phyloP scores from a whole-genome alignment of 2,113 vertebrate species.

The Prochilodus magdalenae region DNA sequence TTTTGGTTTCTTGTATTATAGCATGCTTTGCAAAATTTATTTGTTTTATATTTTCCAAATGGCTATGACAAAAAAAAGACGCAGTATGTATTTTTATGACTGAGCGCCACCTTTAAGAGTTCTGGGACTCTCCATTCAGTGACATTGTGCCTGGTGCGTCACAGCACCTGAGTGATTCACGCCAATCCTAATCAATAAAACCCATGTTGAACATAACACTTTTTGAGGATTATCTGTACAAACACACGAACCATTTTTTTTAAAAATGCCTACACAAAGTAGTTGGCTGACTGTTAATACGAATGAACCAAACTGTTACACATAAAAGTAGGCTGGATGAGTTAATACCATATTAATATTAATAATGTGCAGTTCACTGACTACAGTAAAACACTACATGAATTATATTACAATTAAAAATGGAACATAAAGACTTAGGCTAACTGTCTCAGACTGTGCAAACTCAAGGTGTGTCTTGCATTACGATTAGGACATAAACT shows the following conservation, averaged over 20 bases:
- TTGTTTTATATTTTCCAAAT: slow-evolving; percentile 64
- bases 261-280: neutral
- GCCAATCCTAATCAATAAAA: slow-evolving; percentile 60
- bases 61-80: slow-evolving; percentile 54
- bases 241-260: neutral
- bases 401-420: neutral
- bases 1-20: slow-evolving; percentile 63
- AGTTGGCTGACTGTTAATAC: neutral
- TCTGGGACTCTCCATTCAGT: slow-evolving; percentile 61
- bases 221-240: slow-evolving; percentile 46
- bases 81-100: slow-evolving; percentile 65
- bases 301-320: neutral
- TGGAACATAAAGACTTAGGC: neutral
- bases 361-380: neutral
- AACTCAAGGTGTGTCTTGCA: neutral
- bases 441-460: neutral
- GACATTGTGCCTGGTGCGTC: slow-evolving; percentile 64
- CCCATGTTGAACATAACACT: slow-evolving; percentile 51
- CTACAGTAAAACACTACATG: neutral
- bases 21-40: slow-evolving; percentile 64
- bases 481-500: neutral
- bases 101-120: slow-evolving; percentile 60
- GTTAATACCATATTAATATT: neutral
- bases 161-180: slow-evolving; percentile 56
- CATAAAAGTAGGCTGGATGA: neutral